Evolutionary conservation across 2,888 invertebrate genomes (phyloP).

Genomic region (Dromius quadrimaculatus): DNA sequence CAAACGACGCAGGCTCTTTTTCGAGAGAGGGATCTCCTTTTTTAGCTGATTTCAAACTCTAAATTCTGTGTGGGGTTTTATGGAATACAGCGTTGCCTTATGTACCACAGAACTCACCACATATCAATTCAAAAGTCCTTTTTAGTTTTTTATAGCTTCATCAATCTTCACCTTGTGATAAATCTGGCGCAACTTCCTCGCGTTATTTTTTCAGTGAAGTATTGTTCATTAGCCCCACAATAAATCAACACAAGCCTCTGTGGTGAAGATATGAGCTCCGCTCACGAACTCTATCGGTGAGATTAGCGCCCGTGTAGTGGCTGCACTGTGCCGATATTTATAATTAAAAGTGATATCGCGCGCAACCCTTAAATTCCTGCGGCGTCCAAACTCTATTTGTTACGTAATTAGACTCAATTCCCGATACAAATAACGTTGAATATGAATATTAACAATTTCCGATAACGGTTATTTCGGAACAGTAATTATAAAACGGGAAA

Average conservation of each 20-base stretch:
- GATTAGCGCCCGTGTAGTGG: conserved; percentile 14
- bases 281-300: conserved; percentile 23
- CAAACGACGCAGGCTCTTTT: too few species aligned
- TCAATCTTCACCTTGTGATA: too few species aligned
- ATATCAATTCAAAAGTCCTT: too few species aligned
- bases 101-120: too few species aligned
- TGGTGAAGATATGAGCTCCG: conserved; percentile 12
- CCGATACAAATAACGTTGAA: conserved; percentile 26
- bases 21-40: too few species aligned
- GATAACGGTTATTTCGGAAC: conserved; percentile 14
- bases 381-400: conserved; percentile 22
- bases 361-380: conserved; percentile 9
- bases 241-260: conserved; percentile 25
- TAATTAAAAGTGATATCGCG: conserved; percentile 40
- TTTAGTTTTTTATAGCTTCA: too few species aligned
- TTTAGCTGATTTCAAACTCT: too few species aligned
- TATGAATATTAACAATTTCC: conserved; percentile 32
- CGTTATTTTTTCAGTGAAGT: conserved; percentile 7
- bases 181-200: too few species aligned
- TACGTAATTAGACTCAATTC: conserved; percentile 39
- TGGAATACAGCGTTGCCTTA: too few species aligned
- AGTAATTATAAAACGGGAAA: conserved; percentile 29
- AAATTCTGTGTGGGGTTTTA: too few species aligned
- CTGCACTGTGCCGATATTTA: conserved; percentile 38
- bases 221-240: conserved; percentile 25